phyloP scores from a whole-genome alignment of 1,140 invertebrate species.

The Apis florea region DNA sequence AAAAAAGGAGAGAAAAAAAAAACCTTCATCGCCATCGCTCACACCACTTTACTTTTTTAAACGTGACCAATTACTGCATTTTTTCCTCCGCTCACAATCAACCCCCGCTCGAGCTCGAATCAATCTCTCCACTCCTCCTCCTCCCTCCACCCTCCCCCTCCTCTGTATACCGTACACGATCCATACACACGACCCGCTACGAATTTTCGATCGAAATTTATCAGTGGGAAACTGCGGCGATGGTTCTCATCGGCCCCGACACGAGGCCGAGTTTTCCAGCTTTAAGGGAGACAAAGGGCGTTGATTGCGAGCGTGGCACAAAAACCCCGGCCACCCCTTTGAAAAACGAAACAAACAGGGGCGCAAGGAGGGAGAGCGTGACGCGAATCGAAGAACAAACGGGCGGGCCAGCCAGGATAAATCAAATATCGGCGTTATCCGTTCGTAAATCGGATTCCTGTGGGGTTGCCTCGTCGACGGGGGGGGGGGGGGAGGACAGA shows the following conservation, averaged over 20 bases:
- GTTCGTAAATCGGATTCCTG: constrained; percentile 37
- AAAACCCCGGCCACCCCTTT: neutral
- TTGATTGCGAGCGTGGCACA: constrained; percentile 32
- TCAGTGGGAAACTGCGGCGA: constrained; percentile 1
- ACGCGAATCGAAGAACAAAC: constrained; percentile 8
- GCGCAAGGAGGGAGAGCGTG: neutral
- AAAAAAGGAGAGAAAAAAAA: neutral
- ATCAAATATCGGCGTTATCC: constrained; percentile 43
- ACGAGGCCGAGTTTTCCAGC: constrained; percentile 3
- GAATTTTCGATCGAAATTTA: constrained; percentile 26
- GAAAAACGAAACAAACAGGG: constrained; percentile 24
- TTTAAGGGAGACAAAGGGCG: constrained; percentile 40
- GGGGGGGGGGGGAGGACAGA: neutral
- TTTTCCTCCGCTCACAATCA: neutral
- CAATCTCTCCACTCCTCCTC: neutral
- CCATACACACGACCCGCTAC: neutral
- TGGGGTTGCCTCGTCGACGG: constrained; percentile 15
- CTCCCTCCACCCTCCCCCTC: no score
- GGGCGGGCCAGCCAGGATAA: constrained; percentile 17
- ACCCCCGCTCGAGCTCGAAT: neutral
- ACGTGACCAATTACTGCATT: constrained; percentile 5
- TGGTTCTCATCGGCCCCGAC: neutral
- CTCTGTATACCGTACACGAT: neutral
- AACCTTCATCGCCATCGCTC: neutral
- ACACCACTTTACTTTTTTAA: neutral